Percentiles rank a stretch among this genome's conserved stretches.
Evolutionary conservation across 2,888 invertebrate species (phyloP).

Genomic region (Liposcelis brunnea): DNA sequence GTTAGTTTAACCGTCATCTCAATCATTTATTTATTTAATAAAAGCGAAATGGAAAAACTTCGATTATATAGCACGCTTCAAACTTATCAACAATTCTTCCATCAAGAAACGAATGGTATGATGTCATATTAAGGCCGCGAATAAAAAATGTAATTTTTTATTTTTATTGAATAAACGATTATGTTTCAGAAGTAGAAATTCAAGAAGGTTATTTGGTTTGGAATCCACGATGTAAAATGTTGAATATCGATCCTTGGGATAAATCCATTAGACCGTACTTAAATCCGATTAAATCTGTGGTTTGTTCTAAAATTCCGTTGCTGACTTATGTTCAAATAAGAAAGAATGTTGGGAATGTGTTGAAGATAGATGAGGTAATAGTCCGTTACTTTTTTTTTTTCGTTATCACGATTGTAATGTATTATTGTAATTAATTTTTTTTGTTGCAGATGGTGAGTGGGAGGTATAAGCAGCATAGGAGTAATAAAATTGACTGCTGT

Average conservation of each 20-base stretch:
- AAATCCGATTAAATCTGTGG: slow-evolving; percentile 31
- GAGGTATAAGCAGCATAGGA: slow-evolving; percentile 12
- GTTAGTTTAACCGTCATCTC: too few relatives aligned
- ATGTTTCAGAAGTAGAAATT: not conserved
- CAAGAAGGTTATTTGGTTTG: slow-evolving; percentile 32
- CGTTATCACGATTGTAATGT: slow-evolving; percentile 4
- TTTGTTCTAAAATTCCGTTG: slow-evolving; percentile 15
- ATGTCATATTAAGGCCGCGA: too few relatives aligned
- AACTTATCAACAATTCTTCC: too few relatives aligned
- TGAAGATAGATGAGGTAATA: not conserved
- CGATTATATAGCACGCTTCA: too few relatives aligned
- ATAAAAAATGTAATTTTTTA: not conserved
- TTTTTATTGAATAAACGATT: slow-evolving; percentile 11
- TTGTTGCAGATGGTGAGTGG: slow-evolving; percentile 8
- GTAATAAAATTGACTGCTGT: slow-evolving; percentile 6
- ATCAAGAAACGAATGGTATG: too few relatives aligned
- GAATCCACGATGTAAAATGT: slow-evolving; percentile 44
- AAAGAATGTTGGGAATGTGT: too few relatives aligned
- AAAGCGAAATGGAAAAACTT: too few relatives aligned
- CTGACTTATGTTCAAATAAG: slow-evolving; percentile 13
- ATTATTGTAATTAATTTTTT: too few relatives aligned
- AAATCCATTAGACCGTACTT: slow-evolving; percentile 35
- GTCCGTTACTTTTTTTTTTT: slow-evolving; percentile 3
- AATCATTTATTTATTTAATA: too few relatives aligned
- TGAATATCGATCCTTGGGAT: slow-evolving; percentile 34